Evolutionary conservation across 1,140 invertebrate species (phyloP).

Genomic region (Nephila pilipes): DNA sequence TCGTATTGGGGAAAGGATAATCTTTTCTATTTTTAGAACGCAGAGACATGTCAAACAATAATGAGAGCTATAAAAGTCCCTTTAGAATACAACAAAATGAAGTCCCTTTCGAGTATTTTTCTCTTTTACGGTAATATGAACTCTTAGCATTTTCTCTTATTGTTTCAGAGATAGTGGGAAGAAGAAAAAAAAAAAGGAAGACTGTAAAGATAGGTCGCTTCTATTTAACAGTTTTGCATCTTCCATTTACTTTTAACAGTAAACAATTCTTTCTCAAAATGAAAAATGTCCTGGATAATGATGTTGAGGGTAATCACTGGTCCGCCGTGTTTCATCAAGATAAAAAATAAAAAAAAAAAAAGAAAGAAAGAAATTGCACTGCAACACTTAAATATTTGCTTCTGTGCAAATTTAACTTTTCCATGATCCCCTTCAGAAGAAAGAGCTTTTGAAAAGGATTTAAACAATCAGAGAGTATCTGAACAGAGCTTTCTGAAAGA

Average conservation of each 20-base stretch:
- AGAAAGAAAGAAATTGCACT: neutral
- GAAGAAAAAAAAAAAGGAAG: neutral
- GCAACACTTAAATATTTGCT: neutral
- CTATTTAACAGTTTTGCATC: neutral
- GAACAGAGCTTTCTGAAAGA: neutral
- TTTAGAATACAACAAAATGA: neutral
- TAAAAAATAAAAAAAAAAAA: neutral
- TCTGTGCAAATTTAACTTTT: neutral
- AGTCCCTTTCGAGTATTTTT: neutral
- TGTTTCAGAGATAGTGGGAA: neutral
- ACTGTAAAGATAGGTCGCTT: neutral
- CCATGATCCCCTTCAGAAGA: neutral
- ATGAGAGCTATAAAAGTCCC: neutral
- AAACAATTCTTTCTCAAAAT: neutral
- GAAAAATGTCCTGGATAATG: neutral
- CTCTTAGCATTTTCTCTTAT: neutral
- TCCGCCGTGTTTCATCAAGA: neutral
- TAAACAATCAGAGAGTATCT: neutral
- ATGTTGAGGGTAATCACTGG: neutral
- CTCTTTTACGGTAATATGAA: neutral
- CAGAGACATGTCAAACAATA: slow-evolving; percentile 19
- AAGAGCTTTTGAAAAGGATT: neutral
- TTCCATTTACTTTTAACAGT: neutral
- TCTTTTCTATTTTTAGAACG: slow-evolving; percentile 37
- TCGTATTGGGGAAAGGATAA: neutral